Percentiles rank a stretch among this genome's conserved stretches.
Evolutionary conservation across 1,140 invertebrate genomes (phyloP).

Genomic region (Drosophila cardini): DNA sequence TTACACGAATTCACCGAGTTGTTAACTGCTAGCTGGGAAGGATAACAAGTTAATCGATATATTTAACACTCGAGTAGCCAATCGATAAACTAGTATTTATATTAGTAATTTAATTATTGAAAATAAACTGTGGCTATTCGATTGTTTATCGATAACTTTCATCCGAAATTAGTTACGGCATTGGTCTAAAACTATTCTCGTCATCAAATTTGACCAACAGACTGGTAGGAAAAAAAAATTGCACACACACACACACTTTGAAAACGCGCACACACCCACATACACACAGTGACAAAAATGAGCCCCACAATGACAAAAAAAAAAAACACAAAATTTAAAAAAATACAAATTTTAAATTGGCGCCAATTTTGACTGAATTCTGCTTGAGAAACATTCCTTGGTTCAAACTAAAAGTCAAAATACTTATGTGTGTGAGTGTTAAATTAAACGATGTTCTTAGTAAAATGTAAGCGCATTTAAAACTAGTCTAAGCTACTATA

Average conservation of each 20-base stretch:
- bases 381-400: conserved; percentile 55
- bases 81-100: not conserved
- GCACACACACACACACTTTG: conserved; percentile 12
- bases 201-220: conserved; percentile 5
- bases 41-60: not conserved
- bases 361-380: conserved; percentile 47
- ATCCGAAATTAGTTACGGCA: not conserved
- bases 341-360: conserved; percentile 29
- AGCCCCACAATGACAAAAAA: conserved; percentile 60
- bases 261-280: conserved; percentile 19
- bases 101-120: not conserved
- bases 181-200: not conserved
- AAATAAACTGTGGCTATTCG: not conserved
- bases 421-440: conserved; percentile 7
- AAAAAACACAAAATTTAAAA: conserved; percentile 18
- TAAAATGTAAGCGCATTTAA: conserved; percentile 72
- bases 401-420: conserved; percentile 24
- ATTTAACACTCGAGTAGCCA: not conserved
- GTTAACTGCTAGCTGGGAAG: not conserved
- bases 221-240: not conserved
- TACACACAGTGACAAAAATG: conserved; percentile 52
- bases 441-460: conserved; percentile 11
- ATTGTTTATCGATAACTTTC: not conserved
- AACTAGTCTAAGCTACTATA: conserved; percentile 49
- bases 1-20: conserved; percentile 28